Conservation (phyloP, 2,113 vertebrate species). For the Reinhardtius hippoglossoides region DNA sequence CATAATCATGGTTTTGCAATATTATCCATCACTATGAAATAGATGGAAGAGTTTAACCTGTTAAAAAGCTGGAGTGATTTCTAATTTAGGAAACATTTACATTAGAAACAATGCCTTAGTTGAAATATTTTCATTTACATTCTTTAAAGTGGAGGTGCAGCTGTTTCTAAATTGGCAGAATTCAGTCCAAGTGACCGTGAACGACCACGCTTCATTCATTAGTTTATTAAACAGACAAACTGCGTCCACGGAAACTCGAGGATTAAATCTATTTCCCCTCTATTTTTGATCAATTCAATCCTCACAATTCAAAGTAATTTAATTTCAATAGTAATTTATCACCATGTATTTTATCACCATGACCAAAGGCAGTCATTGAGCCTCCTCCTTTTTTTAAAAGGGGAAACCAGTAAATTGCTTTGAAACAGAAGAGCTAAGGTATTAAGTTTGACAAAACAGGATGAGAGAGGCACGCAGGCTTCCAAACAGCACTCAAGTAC, state of each 20-base stretch:
- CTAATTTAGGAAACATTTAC: no score
- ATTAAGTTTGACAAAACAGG: slow-evolving; percentile 28
- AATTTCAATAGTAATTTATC: background rate
- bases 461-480: background rate
- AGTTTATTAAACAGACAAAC: background rate
- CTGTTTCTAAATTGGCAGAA: background rate
- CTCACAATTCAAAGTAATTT: background rate
- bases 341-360: background rate
- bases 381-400: background rate
- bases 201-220: background rate
- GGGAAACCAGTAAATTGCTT: background rate
- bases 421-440: slow-evolving; percentile 11
- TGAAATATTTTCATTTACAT: background rate
- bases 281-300: background rate
- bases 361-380: background rate
- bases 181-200: background rate
- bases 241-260: background rate
- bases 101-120: no score
- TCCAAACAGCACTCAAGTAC: slow-evolving; percentile 15
- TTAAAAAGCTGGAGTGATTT: background rate
- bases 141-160: background rate
- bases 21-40: no score
- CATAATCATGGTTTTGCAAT: no score
- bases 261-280: background rate
- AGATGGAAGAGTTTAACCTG: no score